phyloP scores from a whole-genome alignment of 2,888 invertebrate species.

The Chironomus tentans region DNA sequence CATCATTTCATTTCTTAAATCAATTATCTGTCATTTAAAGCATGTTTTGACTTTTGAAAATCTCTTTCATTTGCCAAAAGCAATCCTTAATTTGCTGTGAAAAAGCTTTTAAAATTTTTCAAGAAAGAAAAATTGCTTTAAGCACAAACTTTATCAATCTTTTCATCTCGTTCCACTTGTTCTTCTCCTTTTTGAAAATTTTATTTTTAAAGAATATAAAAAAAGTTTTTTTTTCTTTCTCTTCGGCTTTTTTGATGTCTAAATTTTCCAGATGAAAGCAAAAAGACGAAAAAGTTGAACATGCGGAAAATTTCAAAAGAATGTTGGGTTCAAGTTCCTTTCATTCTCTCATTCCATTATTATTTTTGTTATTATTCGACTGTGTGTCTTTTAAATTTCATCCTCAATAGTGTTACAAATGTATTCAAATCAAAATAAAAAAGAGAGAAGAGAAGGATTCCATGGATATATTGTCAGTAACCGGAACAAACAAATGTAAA shows the following conservation, averaged over 20 bases:
- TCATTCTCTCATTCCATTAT: neutral
- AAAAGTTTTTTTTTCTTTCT: neutral
- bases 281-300: conserved; percentile 22
- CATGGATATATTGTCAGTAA: neutral
- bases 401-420: neutral
- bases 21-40: neutral
- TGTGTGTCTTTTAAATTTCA: neutral
- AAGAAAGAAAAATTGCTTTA: neutral
- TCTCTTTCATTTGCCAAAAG: no score
- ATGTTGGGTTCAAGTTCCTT: conserved; percentile 19
- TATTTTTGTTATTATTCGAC: neutral
- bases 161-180: neutral
- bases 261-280: conserved; percentile 25
- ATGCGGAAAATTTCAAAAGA: conserved; percentile 25
- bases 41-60: neutral
- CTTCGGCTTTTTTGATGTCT: conserved; percentile 17
- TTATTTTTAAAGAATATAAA: neutral
- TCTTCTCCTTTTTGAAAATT: neutral
- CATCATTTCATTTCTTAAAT: no score
- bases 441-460: neutral
- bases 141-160: conserved; percentile 25
- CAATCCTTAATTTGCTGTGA: neutral
- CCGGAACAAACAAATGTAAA: neutral
- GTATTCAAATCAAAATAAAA: neutral
- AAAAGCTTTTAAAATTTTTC: neutral